These are phyloP conservation scores for Enteromius argenteus DNA, from an alignment of 2,797 vertebrate genomes.

Conservation along the genomic window DNA sequence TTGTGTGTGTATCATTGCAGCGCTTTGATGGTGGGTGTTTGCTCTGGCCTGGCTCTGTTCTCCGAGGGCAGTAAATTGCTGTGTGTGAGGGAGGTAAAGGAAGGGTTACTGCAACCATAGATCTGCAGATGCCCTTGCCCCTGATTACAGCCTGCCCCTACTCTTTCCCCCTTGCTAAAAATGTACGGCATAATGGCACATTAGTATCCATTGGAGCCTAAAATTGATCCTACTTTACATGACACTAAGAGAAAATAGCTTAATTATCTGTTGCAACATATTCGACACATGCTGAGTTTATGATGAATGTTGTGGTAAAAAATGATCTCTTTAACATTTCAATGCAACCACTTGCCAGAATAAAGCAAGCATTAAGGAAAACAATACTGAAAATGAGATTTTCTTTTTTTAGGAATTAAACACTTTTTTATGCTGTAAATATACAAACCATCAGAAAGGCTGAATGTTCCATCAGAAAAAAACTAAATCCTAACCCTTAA, in stretches of 20 bases:
- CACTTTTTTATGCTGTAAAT: background rate
- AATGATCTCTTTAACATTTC: slow-evolving; percentile 38
- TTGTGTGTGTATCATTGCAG: slow-evolving; percentile 36
- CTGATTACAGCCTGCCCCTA: slow-evolving; percentile 56
- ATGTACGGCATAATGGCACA: slow-evolving; percentile 54
- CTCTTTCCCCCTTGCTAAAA: slow-evolving; percentile 50
- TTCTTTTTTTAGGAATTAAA: background rate
- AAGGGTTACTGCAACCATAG: slow-evolving; percentile 52
- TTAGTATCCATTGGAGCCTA: slow-evolving; percentile 48
- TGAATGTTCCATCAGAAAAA: background rate
- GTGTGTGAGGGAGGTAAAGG: slow-evolving; percentile 47
- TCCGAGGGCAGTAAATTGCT: slow-evolving; percentile 55
- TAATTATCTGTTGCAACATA: slow-evolving; percentile 33
- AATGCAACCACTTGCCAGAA: slow-evolving; percentile 17
- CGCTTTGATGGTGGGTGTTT: slow-evolving; percentile 38
- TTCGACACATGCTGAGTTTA: slow-evolving; percentile 40
- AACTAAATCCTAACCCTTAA: background rate
- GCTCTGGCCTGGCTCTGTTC: slow-evolving; percentile 38
- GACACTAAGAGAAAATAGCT: slow-evolving; percentile 44
- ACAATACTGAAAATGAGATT: background rate
- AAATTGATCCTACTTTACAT: slow-evolving; percentile 46
- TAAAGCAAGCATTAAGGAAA: slow-evolving; percentile 18
- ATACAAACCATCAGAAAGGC: background rate
- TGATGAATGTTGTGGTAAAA: slow-evolving; percentile 29
- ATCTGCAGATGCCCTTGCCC: slow-evolving; percentile 43